Evolutionary conservation across 2,113 vertebrate species (phyloP).

Genomic region (Rousettus leschenaultii): DNA sequence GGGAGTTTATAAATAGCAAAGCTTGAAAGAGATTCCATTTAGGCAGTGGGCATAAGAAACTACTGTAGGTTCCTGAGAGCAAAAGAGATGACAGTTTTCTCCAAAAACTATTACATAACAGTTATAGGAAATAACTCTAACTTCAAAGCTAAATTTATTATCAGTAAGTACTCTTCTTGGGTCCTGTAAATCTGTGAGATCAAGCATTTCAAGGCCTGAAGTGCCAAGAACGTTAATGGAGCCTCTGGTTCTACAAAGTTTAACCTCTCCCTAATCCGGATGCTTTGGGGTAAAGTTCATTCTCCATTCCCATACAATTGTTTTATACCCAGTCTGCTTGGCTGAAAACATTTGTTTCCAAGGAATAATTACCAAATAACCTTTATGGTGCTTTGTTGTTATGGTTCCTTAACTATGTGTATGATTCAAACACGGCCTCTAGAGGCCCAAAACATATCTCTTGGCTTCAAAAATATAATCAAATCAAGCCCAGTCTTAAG

Average conservation of each 20-base stretch:
- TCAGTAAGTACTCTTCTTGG: neutral
- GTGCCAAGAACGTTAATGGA: neutral
- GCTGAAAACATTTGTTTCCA: neutral
- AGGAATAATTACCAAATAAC: neutral
- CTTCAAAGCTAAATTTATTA: neutral
- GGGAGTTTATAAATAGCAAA: neutral
- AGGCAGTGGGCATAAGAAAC: neutral
- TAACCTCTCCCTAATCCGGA: neutral
- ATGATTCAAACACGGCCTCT: neutral
- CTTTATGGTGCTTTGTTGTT: neutral
- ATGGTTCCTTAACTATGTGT: neutral
- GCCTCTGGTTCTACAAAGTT: neutral
- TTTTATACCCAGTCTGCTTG: slow-evolving; percentile 1
- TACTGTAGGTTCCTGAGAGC: neutral
- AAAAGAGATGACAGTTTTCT: neutral
- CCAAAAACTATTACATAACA: neutral
- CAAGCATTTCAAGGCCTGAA: neutral
- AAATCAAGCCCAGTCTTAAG: neutral
- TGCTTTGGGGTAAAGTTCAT: neutral
- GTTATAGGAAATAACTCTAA: neutral
- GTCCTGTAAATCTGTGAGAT: neutral
- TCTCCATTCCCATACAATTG: neutral
- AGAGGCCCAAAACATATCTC: slow-evolving; percentile 18
- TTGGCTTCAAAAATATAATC: neutral
- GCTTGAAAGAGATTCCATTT: neutral